Conservation (phyloP, 2,113 vertebrate genomes). For the Pygoscelis adeliae region DNA sequence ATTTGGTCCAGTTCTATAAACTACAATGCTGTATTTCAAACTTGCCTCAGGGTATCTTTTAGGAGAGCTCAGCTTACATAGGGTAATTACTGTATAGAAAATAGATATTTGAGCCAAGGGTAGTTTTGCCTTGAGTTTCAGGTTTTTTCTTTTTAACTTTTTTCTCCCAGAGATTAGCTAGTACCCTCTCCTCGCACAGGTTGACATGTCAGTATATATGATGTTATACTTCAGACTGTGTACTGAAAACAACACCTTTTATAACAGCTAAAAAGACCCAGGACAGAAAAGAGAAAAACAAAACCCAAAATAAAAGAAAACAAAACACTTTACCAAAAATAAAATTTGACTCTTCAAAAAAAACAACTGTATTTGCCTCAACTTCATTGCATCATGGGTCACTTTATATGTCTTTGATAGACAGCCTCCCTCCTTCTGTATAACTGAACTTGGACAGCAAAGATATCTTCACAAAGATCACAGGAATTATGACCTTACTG, state of each 20-base stretch:
- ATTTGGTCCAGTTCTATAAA: constrained; percentile 46
- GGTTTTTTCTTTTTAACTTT: neutral
- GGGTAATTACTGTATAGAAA: constrained; percentile 61
- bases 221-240: neutral
- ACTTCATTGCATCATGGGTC: neutral
- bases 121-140: neutral
- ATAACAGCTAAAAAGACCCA: neutral
- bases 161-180: neutral
- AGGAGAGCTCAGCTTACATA: constrained; percentile 47
- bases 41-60: constrained; percentile 12
- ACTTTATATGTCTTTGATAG: neutral
- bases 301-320: neutral
- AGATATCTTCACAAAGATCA: neutral
- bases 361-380: constrained; percentile 7
- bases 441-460: neutral
- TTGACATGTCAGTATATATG: neutral
- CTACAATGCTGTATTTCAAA: constrained; percentile 36
- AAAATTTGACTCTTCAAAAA: neutral
- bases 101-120: constrained; percentile 4
- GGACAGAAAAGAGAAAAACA: neutral
- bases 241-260: neutral
- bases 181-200: neutral
- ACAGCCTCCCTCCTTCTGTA: neutral
- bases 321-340: neutral
- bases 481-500: neutral